Conservation (phyloP, 2,888 invertebrate species). For the Unio pictorum region DNA sequence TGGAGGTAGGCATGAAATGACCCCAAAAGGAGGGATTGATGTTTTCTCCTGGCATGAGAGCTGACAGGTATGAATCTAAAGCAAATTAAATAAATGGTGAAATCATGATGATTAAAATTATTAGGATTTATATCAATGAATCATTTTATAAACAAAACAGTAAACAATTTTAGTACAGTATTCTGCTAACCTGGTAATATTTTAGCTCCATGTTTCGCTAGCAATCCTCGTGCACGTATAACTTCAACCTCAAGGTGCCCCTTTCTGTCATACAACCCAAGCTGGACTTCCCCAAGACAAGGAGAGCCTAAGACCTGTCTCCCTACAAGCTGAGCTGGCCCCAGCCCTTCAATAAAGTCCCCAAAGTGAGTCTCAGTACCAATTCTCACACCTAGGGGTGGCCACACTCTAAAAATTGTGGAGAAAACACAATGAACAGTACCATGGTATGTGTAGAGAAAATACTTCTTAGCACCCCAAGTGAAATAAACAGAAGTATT, state of each 20-base stretch:
- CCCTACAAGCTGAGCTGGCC: constrained; percentile 97
- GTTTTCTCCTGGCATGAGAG: no score
- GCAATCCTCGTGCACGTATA: constrained; percentile 94
- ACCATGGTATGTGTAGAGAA: no score
- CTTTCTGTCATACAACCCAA: constrained; percentile 94
- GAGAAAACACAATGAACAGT: no score
- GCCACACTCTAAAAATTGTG: constrained; percentile 53
- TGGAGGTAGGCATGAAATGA: no score
- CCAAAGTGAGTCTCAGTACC: constrained; percentile 86
- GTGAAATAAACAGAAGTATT: no score
- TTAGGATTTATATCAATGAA: neutral
- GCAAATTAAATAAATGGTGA: no score
- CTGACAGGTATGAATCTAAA: no score
- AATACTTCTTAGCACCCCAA: no score
- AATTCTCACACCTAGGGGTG: constrained; percentile 61
- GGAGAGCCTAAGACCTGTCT: constrained; percentile 97
- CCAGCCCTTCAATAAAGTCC: constrained; percentile 95
- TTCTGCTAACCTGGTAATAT: constrained; percentile 77
- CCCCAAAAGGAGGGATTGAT: no score
- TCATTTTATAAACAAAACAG: neutral
- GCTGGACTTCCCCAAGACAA: constrained; percentile 96
- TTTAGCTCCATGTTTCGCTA: constrained; percentile 83
- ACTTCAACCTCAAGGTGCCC: constrained; percentile 98
- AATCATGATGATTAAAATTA: no score
- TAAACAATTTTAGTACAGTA: neutral